Evolutionary conservation across 2,888 invertebrate species (phyloP), one percentile per base, ranked within the genome.

Genomic region (Trachelus iudaicus): DNA sequence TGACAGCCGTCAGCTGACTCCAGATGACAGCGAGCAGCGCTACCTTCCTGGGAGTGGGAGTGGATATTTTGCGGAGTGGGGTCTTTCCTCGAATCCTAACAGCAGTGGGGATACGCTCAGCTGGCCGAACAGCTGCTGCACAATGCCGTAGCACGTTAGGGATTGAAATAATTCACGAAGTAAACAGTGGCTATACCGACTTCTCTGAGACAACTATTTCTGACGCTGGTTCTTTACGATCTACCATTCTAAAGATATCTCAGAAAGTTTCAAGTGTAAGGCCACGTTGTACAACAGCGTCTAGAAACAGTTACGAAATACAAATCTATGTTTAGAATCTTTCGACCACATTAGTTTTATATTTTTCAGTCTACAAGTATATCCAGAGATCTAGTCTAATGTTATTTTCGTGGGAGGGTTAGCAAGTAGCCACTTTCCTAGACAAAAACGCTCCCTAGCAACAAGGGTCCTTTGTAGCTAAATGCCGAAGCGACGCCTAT

Each of bases 1-100:
- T 85, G 84, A 83, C 82, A 84, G 84, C 82, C 87, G 87, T 84
- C 86, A 87, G 86, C 85, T 86, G 84, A 85, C 84, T 83, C 83
- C 84, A 82, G 84, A 83, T 73, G 75, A 76, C 69, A 76, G 76
- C 37, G n/a, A 35, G 33, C 34, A 34, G 35, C 79, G 78, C 78
- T 75, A 12, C 56, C 23, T 56, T 56, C 23, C 23, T 56, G 56
- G 23, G 56, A 56, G 56, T 56, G 56, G 56, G 23, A 56, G 56
- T 23, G 56, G 23, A 23, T 56, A 56, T 56, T 56, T 56, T 23
- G 23, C 23, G 23, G 23, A 56, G 56, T 56, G 56, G 56, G 56
- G 56, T 56, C 56, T 56, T 56, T 56, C 34, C 30, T 23, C 79
- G 82, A 71, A n/a, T 30, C 40, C 15, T 33, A 77, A 75, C 75